Base-by-base conservation (phyloP, 2,797 vertebrate genomes). In the Sebastolobus altivelis region DNA sequence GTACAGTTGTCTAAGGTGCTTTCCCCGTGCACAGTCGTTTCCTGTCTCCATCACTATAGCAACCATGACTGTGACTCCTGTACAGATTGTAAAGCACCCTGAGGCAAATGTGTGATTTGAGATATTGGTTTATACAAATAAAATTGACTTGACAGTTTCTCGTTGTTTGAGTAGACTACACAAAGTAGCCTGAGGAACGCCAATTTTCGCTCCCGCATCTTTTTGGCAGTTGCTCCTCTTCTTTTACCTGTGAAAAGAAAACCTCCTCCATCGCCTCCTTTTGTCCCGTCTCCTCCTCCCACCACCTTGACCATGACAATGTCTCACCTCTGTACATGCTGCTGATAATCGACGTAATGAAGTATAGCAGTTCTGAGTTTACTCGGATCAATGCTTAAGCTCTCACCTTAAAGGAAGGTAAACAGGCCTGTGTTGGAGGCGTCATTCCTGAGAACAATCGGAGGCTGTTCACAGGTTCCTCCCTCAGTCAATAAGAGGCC, bases 401-500 rank as follows among this genome's bases (percentile, higher is more conserved):
- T 85, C 87, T 86, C 38, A 18, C 65, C 81, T 82, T 90, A 82
- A 88, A 93, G 93, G 84, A 93, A 89, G 76, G 85, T 74, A 93
- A 94, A 94, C 90, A 93, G 70, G 74, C 68, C 79, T 80, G 77
- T 55, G 16, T 73, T 67, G 77, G 65, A 80, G 82, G 69, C 86
- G 73, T 92, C 90, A 83, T 89, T 87, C 85, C 75, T 78, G 65
- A 91, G 94, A 95, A 95, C 95, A 96, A 95, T 95, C 87, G 11
- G 46, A 81, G 89, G 80, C 81, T 94, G 93, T 95, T 93, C 92
- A 76, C 84, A 10, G 56, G 72, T 92, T 90, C 91, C 91, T 86
- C 94, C 92, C 81, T 95, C 76, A 49, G 94, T 95, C 94, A 95
- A 95, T 89, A 95, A 62, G 76, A 72, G 79, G 88, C 68, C 89